These are phyloP conservation scores for Auanema sp. DNA, from an alignment of 2,888 invertebrate genomes.

Conservation along the genomic window DNA sequence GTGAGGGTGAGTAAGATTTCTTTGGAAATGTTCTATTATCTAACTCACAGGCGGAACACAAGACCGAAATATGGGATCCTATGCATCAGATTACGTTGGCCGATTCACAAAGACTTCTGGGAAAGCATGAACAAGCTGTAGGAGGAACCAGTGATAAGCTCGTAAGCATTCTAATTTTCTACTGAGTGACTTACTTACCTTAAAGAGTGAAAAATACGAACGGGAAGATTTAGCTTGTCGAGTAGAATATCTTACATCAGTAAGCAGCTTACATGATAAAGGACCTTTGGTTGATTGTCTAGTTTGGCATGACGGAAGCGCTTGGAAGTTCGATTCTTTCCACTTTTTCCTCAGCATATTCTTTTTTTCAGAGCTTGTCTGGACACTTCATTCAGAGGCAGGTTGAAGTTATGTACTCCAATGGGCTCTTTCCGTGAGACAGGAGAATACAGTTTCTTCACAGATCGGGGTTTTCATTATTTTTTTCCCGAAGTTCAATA, in stretches of 20 bases:
- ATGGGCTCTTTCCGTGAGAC: slow-evolving; percentile 82
- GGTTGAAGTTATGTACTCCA: slow-evolving; percentile 77
- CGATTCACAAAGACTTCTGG: slow-evolving; percentile 77
- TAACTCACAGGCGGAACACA: slow-evolving; percentile 74
- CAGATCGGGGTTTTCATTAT: slow-evolving; percentile 67
- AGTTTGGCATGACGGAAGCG: slow-evolving; percentile 84
- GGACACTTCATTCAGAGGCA: slow-evolving; percentile 81
- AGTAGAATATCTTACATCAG: slow-evolving; percentile 77
- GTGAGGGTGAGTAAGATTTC: not conserved
- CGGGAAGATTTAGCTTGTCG: slow-evolving; percentile 87
- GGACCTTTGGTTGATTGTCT: slow-evolving; percentile 92
- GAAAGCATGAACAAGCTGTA: slow-evolving; percentile 71
- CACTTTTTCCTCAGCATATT: not conserved
- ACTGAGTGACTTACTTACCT: not conserved
- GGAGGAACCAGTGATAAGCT: slow-evolving; percentile 55
- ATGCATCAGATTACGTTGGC: slow-evolving; percentile 79
- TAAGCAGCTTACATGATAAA: slow-evolving; percentile 83
- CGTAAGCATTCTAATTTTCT: slow-evolving; percentile 5
- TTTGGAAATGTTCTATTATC: not conserved
- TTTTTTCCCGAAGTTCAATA: slow-evolving; percentile 2
- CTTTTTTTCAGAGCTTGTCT: slow-evolving; percentile 74
- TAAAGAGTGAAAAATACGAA: slow-evolving; percentile 75
- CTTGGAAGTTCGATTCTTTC: slow-evolving; percentile 76
- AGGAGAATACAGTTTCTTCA: slow-evolving; percentile 78
- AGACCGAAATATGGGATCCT: slow-evolving; percentile 83